phyloP scores from a whole-genome alignment of 35 echinoderm and acorn worm species.

The Chiridota heheva region DNA sequence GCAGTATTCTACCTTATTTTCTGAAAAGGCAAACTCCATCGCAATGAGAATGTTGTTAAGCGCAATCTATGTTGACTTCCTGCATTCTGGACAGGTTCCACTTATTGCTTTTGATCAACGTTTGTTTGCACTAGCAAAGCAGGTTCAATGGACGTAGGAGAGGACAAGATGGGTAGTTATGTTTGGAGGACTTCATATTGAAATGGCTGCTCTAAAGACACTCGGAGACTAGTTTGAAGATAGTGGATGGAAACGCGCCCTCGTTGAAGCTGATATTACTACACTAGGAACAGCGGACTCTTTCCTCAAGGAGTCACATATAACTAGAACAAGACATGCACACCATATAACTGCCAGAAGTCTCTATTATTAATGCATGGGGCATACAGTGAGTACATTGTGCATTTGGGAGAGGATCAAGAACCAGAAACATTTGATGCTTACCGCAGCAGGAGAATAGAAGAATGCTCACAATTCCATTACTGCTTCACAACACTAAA shows the following conservation, averaged over 20 bases:
- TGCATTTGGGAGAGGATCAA: background rate
- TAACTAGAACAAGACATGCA: slow-evolving; percentile 34
- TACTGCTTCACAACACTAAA: too few relatives aligned
- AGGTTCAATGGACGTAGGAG: slow-evolving; percentile 30
- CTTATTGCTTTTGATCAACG: slow-evolving; percentile 24
- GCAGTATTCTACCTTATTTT: too few relatives aligned
- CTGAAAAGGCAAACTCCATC: too few relatives aligned
- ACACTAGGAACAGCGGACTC: slow-evolving; percentile 52
- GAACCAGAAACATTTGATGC: background rate
- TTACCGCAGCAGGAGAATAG: background rate
- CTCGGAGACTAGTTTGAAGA: slow-evolving; percentile 46
- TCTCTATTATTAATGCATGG: slow-evolving; percentile 28
- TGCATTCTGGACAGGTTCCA: slow-evolving; percentile 24
- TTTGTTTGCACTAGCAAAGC: slow-evolving; percentile 18
- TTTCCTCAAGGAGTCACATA: slow-evolving; percentile 27
- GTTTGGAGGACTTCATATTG: background rate
- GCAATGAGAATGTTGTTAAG: too few relatives aligned
- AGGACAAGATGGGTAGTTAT: slow-evolving; percentile 2
- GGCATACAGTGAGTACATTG: slow-evolving; percentile 13
- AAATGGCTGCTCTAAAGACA: slow-evolving; percentile 4
- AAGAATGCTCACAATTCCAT: background rate
- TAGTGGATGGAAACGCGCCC: slow-evolving; percentile 46
- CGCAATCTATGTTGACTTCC: too few relatives aligned
- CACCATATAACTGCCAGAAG: slow-evolving; percentile 43
- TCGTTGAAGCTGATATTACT: slow-evolving; percentile 47